phyloP scores from a whole-genome alignment of 2,113 vertebrate species.

The Pseudopipra pipra region DNA sequence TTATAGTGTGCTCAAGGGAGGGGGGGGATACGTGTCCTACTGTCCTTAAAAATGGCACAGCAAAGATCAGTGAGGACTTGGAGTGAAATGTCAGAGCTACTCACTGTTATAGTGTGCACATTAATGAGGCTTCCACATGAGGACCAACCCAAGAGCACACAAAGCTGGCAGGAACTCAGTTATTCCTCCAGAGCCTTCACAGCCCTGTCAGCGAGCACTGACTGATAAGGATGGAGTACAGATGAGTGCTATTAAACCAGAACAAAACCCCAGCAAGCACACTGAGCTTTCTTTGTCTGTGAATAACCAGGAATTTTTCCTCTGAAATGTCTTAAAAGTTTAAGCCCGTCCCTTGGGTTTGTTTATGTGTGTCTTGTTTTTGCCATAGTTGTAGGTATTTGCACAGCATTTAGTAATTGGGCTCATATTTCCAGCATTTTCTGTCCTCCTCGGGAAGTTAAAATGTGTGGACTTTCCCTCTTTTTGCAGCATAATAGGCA shows the following conservation, averaged over 20 bases:
- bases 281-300: not conserved
- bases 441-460: not conserved
- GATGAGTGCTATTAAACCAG: not conserved
- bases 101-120: rapidly evolving
- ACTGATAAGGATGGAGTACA: not conserved
- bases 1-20: not conserved
- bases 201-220: not conserved
- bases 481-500: not conserved
- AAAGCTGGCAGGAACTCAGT: conserved; percentile 9
- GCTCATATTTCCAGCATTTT: not conserved
- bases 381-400: not conserved
- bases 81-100: not conserved
- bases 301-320: not conserved
- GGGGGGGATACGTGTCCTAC: not conserved
- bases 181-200: not conserved
- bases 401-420: not conserved
- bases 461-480: not conserved
- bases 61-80: not conserved
- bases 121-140: not conserved
- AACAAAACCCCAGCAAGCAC: not conserved
- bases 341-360: not conserved
- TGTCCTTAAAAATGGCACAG: not conserved
- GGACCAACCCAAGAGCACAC: not conserved
- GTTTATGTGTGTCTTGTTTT: not conserved
- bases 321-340: not conserved